These are phyloP conservation scores for Syngnathus typhle DNA, from an alignment of 2,113 vertebrate genomes.

Conservation along the genomic window DNA sequence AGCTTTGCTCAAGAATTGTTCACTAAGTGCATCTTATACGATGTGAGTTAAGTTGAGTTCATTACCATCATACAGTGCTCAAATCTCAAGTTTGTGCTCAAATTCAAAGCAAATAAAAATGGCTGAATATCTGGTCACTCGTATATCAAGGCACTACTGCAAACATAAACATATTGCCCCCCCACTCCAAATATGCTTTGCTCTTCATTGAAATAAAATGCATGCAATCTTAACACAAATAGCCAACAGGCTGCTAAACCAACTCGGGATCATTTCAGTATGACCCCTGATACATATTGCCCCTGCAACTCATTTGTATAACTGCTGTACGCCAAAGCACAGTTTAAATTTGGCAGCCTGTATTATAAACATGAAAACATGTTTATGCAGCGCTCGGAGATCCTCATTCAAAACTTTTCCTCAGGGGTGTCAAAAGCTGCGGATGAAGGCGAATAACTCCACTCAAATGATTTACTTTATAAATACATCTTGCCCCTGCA, in stretches of 20 bases:
- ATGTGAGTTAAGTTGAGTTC: too few relatives aligned
- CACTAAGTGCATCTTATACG: too few relatives aligned
- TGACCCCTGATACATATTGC: background rate
- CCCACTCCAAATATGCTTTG: background rate
- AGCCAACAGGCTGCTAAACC: background rate
- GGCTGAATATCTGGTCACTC: too few relatives aligned
- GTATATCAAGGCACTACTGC: too few relatives aligned
- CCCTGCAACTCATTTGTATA: background rate
- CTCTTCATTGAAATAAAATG: constrained; percentile 6
- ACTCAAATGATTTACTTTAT: constrained; percentile 8
- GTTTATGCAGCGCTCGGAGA: background rate
- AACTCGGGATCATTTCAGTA: background rate
- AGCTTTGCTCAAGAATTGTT: too few relatives aligned
- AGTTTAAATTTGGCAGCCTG: background rate
- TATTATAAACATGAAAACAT: background rate
- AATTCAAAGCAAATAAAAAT: too few relatives aligned
- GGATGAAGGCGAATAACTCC: background rate
- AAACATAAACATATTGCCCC: too few relatives aligned
- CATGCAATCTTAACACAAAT: background rate
- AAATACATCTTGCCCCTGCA: constrained; percentile 37
- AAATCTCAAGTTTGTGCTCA: too few relatives aligned
- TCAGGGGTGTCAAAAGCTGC: constrained; percentile 2
- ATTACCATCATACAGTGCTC: too few relatives aligned
- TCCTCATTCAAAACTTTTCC: constrained; percentile 1
- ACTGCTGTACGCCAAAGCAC: background rate